Percentiles rank a stretch among this genome's conserved stretches.
Conservation (phyloP, 2,797 vertebrate genomes). For the Macroramphosus scolopax region DNA sequence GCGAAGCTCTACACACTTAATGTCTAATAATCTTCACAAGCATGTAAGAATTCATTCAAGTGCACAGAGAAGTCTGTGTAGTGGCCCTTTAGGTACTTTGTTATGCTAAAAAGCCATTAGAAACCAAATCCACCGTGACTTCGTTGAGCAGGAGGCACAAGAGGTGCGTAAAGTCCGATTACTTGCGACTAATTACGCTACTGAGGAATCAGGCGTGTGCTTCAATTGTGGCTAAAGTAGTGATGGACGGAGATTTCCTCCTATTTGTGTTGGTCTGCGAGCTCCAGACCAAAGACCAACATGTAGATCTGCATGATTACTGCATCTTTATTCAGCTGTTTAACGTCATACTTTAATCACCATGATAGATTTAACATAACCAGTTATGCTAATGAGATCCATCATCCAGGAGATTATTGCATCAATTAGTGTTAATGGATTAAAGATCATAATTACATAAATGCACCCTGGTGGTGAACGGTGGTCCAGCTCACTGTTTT, state of each 20-base stretch:
- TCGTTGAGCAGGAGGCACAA: slow-evolving; percentile 38
- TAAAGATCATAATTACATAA: slow-evolving; percentile 32
- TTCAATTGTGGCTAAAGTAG: slow-evolving; percentile 26
- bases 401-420: slow-evolving; percentile 49
- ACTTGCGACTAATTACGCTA: slow-evolving; percentile 11
- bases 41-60: slow-evolving; percentile 5
- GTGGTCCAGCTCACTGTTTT: slow-evolving; percentile 6
- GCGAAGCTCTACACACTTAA: neutral
- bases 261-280: slow-evolving; percentile 17
- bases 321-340: slow-evolving; percentile 40
- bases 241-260: slow-evolving; percentile 34
- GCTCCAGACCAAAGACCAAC: slow-evolving; percentile 8
- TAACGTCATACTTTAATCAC: slow-evolving; percentile 40
- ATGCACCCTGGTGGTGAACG: slow-evolving; percentile 11
- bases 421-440: slow-evolving; percentile 53
- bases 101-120: slow-evolving; percentile 37
- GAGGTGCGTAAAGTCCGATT: slow-evolving; percentile 30
- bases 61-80: slow-evolving; percentile 14
- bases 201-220: slow-evolving; percentile 14
- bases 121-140: slow-evolving; percentile 22
- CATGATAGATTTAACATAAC: slow-evolving; percentile 29
- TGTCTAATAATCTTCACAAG: slow-evolving; percentile 3
- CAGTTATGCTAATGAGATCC: slow-evolving; percentile 36
- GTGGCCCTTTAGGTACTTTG: slow-evolving; percentile 27
- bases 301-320: slow-evolving; percentile 19